Evolutionary conservation across 2,888 invertebrate species (phyloP), one percentile per base, ranked within the genome.

Genomic region (Eretmocerus hayati): DNA sequence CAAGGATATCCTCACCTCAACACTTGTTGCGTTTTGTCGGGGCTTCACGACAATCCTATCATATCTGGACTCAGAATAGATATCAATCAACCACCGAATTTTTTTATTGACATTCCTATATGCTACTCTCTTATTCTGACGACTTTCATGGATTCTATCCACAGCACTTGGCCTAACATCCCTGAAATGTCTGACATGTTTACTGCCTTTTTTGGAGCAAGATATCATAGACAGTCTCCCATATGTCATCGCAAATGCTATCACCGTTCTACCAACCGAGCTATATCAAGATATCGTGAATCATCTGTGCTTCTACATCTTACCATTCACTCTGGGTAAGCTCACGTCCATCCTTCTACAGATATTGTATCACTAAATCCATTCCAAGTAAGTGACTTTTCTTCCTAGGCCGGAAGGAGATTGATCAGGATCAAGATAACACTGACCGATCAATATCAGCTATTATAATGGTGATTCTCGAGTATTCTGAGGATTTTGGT

Each of bases 391-490:
- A n/a, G n/a, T n/a, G n/a, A n/a, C n/a, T n/a, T n/a, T n/a, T n/a
- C n/a, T n/a, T n/a, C n/a, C n/a, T n/a, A n/a, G n/a, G n/a, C n/a
- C n/a, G n/a, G n/a, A n/a, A n/a, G n/a, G n/a, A n/a, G n/a, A n/a
- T n/a, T n/a, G n/a, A n/a, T n/a, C n/a, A n/a, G n/a, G n/a, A n/a
- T n/a, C n/a, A 88, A 63, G 85, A 83, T 59, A 84, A 85, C 59
- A 87, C 88, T 11, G 86, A 86, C 52, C 89, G 90, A 65, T 89
- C 89, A 3, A 85, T 91, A 4, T 87, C 93, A 0, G 89, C 95
- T 31, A 90, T 97, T 47, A 83, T 99, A 51, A 95, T 97, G 90
- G 88, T 96, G 84, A 89, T 97, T 23, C 88, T 97, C 66, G 96
- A 97, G 69, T 94, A 96, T 70, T 92, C 94, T 1, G 87, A 81